Base-by-base conservation (phyloP, 2,113 vertebrate species). In the Ceyx cyanopectus region DNA sequence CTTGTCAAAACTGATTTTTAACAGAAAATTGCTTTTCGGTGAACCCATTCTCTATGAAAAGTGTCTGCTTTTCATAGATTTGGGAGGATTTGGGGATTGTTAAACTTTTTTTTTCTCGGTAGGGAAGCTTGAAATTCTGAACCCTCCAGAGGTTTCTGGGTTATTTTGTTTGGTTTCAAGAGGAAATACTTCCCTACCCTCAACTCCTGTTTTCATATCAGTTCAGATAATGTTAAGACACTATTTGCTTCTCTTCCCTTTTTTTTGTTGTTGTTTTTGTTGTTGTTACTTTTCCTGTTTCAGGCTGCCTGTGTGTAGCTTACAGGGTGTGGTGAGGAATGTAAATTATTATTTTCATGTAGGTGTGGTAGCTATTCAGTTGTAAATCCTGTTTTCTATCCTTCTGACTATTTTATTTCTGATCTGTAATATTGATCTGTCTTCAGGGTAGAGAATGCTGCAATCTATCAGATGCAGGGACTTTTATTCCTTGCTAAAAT, bases 311-410 rank as follows among this genome's bases (percentile, higher is more conserved):
- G 34, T 19, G 51, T 89, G 91, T 82, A 95, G 86, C 62, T 96
- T 87, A 66, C 82, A 74, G 92, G 95, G 94, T 76, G 94, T 90
- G 92, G 96, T 90, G 85, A 95, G 92, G 94, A 96, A 96, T 96
- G 92, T 89, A 96, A 96, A 96, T 94, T 89, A 94, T 92, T 95
- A 96, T 95, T 96, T 95, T 96, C 67, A 12, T 50, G 74, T 93
- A 95, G 95, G 94, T 94, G 96, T 89, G 95, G 94, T 89, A 85
- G 89, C 91, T 92, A 79, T 93, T 96, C 92, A 82, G 96, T 92
- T 94, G 92, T 96, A 94, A 96, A 95, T 96, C 92, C 94, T 94
- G 89, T 95, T 95, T 94, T 96, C 95, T 90, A 74, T 92, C 91
- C 88, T 85, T 88, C 93, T 94, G 86, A 90, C 86, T 96, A 32